A percentile compares a stretch with the other conserved stretches of the same genome.
phyloP scores from a whole-genome alignment of 2,797 vertebrate species.

The Steatocranus sp. region DNA sequence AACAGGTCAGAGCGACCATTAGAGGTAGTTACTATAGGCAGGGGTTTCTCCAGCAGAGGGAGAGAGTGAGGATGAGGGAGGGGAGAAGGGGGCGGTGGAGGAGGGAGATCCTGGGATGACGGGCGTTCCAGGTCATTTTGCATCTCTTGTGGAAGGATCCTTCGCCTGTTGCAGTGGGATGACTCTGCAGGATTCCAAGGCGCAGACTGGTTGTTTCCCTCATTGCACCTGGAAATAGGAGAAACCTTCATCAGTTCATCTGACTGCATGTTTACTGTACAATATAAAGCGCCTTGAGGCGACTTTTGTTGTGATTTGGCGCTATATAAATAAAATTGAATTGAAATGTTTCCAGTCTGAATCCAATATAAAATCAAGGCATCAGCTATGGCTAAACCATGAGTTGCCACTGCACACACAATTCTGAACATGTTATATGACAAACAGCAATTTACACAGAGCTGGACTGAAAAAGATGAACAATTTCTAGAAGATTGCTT shows the following conservation, averaged over 20 bases:
- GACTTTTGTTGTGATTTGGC: neutral
- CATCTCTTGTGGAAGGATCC: slow-evolving; percentile 77
- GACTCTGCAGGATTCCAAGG: slow-evolving; percentile 82
- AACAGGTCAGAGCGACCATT: slow-evolving; percentile 88
- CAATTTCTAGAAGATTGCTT: neutral
- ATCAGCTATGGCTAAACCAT: neutral
- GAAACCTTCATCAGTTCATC: neutral
- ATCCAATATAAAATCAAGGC: neutral
- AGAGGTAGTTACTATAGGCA: slow-evolving; percentile 77
- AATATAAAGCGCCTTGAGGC: neutral
- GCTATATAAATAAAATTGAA: neutral
- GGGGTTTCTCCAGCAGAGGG: slow-evolving; percentile 76
- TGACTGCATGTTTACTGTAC: neutral
- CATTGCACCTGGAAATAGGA: slow-evolving; percentile 77
- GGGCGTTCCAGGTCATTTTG: slow-evolving; percentile 77
- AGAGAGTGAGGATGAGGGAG: slow-evolving; percentile 53
- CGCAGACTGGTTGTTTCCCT: slow-evolving; percentile 81
- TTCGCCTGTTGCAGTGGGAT: slow-evolving; percentile 77
- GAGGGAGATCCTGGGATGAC: slow-evolving; percentile 77
- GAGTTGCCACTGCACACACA: neutral
- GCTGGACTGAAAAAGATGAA: neutral
- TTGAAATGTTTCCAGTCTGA: neutral
- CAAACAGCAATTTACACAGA: neutral
- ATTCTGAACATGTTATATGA: neutral
- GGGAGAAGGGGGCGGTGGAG: slow-evolving; percentile 40